Evolutionary conservation across 2,113 vertebrate genomes (phyloP).

Genomic region (Solea solea): DNA sequence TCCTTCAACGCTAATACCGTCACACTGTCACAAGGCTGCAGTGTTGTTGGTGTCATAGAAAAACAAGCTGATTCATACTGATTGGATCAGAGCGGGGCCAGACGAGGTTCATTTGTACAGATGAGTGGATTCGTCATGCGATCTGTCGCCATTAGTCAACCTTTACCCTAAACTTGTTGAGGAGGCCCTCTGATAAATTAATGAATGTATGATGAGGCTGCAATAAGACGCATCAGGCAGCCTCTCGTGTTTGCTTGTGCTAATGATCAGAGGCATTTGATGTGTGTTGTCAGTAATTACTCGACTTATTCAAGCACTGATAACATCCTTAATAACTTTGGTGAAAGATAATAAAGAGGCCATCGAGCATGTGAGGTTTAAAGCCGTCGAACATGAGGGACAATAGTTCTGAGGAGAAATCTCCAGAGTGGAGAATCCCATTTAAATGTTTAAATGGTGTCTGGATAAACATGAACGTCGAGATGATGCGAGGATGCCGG

Average conservation of each 20-base stretch:
- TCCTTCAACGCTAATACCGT: neutral
- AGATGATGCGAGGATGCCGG: neutral
- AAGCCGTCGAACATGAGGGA: neutral
- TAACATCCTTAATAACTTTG: no score
- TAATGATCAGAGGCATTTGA: neutral
- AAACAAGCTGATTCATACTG: slow-evolving; percentile 31
- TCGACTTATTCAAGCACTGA: no score
- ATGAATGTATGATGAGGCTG: slow-evolving; percentile 17
- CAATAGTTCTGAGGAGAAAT: neutral
- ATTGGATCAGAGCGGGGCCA: slow-evolving; percentile 39
- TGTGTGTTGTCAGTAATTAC: neutral
- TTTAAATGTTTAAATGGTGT: neutral
- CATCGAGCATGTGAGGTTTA: neutral
- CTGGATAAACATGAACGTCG: neutral
- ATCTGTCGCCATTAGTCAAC: slow-evolving; percentile 56
- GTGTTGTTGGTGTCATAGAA: neutral
- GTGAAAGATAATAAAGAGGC: no score
- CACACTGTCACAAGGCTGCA: neutral
- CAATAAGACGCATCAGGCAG: neutral
- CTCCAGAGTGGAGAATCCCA: neutral
- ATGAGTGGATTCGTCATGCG: slow-evolving; percentile 40
- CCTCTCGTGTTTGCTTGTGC: neutral
- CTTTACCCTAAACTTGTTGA: slow-evolving; percentile 37
- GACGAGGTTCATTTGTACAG: slow-evolving; percentile 52
- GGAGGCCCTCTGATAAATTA: slow-evolving; percentile 34